phyloP scores from a whole-genome alignment of 1,140 invertebrate species.

The Bombyx mandarina region DNA sequence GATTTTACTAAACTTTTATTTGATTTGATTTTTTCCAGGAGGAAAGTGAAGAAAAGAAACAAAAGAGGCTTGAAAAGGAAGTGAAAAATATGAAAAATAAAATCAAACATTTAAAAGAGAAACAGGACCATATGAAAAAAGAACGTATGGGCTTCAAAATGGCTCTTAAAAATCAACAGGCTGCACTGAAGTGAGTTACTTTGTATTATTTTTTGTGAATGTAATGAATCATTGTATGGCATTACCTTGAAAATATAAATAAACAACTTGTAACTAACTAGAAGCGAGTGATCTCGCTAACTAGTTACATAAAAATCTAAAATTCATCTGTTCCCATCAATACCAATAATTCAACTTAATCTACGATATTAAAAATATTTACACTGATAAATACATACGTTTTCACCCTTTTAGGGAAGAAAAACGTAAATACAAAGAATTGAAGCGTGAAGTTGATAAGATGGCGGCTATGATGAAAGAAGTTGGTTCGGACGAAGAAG shows the following conservation, averaged over 20 bases:
- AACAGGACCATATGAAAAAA: conserved; percentile 82
- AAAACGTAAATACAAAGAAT: conserved; percentile 80
- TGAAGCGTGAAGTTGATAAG: conserved; percentile 91
- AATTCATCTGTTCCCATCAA: no score
- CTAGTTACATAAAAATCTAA: no score
- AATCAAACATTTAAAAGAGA: conserved; percentile 84
- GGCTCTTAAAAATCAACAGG: conserved; percentile 84
- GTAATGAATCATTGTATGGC: no score
- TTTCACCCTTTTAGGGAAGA: conserved; percentile 71
- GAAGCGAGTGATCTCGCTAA: no score
- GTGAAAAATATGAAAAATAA: conserved; percentile 83
- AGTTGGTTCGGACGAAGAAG: conserved; percentile 80
- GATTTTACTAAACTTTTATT: no score
- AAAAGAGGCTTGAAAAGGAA: conserved; percentile 80
- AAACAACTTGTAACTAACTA: no score
- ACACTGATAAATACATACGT: not conserved
- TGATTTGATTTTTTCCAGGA: conserved; percentile 54
- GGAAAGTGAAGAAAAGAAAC: conserved; percentile 80
- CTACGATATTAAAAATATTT: not conserved
- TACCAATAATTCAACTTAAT: no score
- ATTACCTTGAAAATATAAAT: no score
- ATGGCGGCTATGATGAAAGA: conserved; percentile 89
- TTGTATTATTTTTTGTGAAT: not conserved
- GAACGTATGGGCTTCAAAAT: conserved; percentile 84
- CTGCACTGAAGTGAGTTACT: conserved; percentile 74